Evolutionary conservation across 2,888 invertebrate genomes (phyloP).

Genomic region (Dryocosmus kuriphilus): DNA sequence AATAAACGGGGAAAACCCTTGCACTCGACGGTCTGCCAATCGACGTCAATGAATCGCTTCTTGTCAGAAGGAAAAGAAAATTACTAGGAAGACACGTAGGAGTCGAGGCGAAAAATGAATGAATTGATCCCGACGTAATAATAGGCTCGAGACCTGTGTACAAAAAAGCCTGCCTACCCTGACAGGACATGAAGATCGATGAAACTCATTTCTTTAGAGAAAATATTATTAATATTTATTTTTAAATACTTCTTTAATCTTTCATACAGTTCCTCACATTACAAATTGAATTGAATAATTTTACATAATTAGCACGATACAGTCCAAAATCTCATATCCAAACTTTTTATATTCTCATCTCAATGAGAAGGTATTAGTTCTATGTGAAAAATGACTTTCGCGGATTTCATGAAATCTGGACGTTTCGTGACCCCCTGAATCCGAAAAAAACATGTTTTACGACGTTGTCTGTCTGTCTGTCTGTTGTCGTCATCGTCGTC

Average conservation of each 20-base stretch:
- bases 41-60: slow-evolving; percentile 59
- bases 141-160: slow-evolving; percentile 9
- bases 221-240: slow-evolving; percentile 1
- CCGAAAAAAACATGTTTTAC: too few species aligned
- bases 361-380: too few species aligned
- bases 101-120: slow-evolving; percentile 39
- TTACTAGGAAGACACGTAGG: slow-evolving; percentile 50
- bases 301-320: background rate
- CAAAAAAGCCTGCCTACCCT: slow-evolving; percentile 31
- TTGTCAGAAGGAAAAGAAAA: slow-evolving; percentile 55
- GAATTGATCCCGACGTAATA: slow-evolving; percentile 39
- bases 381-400: too few species aligned
- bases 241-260: background rate
- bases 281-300: background rate
- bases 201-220: background rate
- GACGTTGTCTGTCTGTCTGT: too few species aligned
- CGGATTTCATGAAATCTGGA: too few species aligned
- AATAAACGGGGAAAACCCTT: slow-evolving; percentile 57
- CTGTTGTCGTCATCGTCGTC: too few species aligned
- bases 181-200: slow-evolving; percentile 27
- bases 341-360: too few species aligned
- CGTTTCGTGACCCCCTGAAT: too few species aligned
- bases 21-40: slow-evolving; percentile 59
- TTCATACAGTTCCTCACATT: background rate
- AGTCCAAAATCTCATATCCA: too few species aligned